Base-by-base conservation (phyloP, 2,797 vertebrate genomes). In the Arrhamphus sclerolepis region DNA sequence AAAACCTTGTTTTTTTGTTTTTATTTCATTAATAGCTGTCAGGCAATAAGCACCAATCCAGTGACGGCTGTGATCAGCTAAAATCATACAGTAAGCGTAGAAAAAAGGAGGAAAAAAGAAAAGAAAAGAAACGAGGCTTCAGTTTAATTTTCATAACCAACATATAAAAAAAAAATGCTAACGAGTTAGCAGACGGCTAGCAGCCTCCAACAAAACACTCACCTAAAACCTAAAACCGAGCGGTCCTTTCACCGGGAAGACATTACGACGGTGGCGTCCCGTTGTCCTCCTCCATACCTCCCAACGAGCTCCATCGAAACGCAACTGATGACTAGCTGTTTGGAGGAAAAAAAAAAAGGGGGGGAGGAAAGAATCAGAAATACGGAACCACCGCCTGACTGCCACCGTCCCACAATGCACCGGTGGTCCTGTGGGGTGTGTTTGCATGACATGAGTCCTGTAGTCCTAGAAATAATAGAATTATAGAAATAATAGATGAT, bases 331-430 rank as follows among this genome's bases (percentile, higher is more conserved):
- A 67, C 80, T 82, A 72, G 75, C 76, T 61, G 52, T 2, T 19
- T 9, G 7, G 10, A 6, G 8, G 16, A 38, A 14, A 5, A 16
- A 39, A 46, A 24, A 19, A 59, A 59, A 24, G 26, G 43, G 29
- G 29, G 19, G 2, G 5, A 28, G 10, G 26, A 28, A 13, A 48
- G 63, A 62, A 66, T 4, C 49, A 59, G 56, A 76, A 81, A 85
- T 71, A 83, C 66, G 53, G 80, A 80, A 80, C 83, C 78, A 43
- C 78, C 68, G 87, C 31, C 77, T 26, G 24, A 26, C 24, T 77
- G 72, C 69, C 56, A 64, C 74, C 81, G 85, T 89, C 90, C 91
- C 89, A 91, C 70, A 89, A 91, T 86, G 84, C 89, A 89, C 60
- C 20, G 34, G 34, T 28, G 62, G 55, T 50, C 69, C 85, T 71